Conservation (phyloP, 2,797 vertebrate species). For the Sebastes aleutianus region DNA sequence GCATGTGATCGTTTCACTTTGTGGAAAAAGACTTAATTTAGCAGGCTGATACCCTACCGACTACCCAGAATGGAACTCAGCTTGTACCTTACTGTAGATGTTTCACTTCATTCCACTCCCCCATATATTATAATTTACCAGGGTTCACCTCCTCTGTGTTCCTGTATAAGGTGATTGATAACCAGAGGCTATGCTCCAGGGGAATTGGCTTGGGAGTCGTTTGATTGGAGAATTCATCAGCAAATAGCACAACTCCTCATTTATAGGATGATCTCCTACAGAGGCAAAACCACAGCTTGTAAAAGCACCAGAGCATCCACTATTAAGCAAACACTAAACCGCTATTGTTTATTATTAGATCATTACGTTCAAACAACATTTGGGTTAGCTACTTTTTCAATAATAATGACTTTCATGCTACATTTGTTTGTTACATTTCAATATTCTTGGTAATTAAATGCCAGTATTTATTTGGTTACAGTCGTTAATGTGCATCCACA, state of each 20-base stretch:
- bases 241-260: constrained; percentile 8
- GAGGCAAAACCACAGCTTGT: not conserved
- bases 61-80: not conserved
- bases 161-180: constrained; percentile 21
- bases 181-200: not conserved
- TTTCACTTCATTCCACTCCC: not conserved
- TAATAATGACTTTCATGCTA: constrained; percentile 8
- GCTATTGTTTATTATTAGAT: not conserved
- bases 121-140: not conserved
- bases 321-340: not conserved
- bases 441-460: not conserved
- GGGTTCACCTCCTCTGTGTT: constrained; percentile 1
- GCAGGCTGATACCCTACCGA: not conserved
- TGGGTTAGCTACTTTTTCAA: not conserved
- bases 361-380: constrained; percentile 5
- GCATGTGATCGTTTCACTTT: not conserved
- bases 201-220: not conserved
- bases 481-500: constrained; percentile 4
- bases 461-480: constrained; percentile 8
- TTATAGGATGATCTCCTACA: constrained; percentile 4
- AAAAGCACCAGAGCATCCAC: not conserved
- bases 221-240: constrained; percentile 31
- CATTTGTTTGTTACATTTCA: constrained; percentile 13
- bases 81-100: not conserved
- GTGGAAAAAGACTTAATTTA: not conserved